Evolutionary conservation across 92 coral and sea anemone genomes (phyloP).

Genomic region (Paramuricea clavata): DNA sequence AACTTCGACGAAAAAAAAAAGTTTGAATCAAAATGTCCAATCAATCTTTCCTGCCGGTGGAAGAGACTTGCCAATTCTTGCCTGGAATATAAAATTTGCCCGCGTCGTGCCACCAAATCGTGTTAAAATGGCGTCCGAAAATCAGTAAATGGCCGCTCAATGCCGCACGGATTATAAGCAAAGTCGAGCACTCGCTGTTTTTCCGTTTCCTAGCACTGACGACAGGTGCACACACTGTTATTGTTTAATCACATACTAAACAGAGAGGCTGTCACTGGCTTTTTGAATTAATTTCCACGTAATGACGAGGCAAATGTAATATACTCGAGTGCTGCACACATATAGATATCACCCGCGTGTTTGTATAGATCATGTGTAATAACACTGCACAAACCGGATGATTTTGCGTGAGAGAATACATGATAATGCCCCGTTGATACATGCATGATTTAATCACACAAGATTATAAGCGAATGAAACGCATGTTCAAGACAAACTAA

Average conservation of each 20-base stretch:
- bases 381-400: no score
- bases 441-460: no score
- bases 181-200: background rate
- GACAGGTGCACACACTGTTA: constrained; percentile 30
- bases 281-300: constrained; percentile 30
- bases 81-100: background rate
- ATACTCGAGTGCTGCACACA: background rate
- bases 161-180: background rate
- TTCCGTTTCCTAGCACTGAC: constrained; percentile 25
- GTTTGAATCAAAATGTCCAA: background rate
- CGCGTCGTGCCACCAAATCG: background rate
- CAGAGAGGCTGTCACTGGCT: background rate
- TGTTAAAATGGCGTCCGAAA: background rate
- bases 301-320: background rate
- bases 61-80: background rate
- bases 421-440: no score
- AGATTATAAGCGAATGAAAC: no score
- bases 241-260: constrained; percentile 52
- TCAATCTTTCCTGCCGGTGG: background rate
- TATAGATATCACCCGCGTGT: no score
- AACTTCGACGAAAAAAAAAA: background rate
- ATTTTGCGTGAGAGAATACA: no score
- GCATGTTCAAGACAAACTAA: no score
- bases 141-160: background rate
- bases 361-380: no score